Evolutionary conservation across 2,888 invertebrate species (phyloP).

Genomic region (Hesperia comma): DNA sequence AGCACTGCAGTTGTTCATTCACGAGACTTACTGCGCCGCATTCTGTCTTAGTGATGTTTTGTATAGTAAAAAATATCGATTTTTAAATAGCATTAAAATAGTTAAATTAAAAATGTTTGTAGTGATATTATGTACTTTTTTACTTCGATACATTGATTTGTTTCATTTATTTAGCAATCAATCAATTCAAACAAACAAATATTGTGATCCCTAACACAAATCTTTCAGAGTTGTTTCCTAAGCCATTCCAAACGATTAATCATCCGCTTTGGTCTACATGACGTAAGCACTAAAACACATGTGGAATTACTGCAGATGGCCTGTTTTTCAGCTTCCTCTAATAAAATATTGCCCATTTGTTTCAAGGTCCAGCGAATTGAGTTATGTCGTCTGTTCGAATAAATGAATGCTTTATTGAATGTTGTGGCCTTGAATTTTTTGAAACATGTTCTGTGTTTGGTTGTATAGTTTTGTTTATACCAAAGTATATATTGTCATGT

Average conservation of each 20-base stretch:
- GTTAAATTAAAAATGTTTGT: no score
- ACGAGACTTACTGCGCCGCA: slow-evolving; percentile 75
- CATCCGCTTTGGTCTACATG: slow-evolving; percentile 9
- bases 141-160: no score
- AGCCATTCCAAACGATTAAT: slow-evolving; percentile 15
- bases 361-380: slow-evolving; percentile 23
- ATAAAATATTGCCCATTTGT: slow-evolving; percentile 30
- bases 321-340: slow-evolving; percentile 23
- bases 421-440: slow-evolving; percentile 27
- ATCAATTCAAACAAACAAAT: not conserved
- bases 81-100: not conserved
- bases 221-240: slow-evolving; percentile 3
- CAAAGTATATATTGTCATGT: no score
- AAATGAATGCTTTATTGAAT: slow-evolving; percentile 18
- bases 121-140: no score
- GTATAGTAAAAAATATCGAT: slow-evolving; percentile 33
- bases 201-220: not conserved
- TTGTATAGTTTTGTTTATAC: not conserved
- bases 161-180: no score
- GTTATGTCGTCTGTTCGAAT: slow-evolving; percentile 12
- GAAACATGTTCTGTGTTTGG: not conserved
- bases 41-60: slow-evolving; percentile 69
- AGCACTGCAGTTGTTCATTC: slow-evolving; percentile 72
- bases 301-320: slow-evolving; percentile 23
- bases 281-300: slow-evolving; percentile 21